Conservation (phyloP, 1,140 invertebrate species). For the Pantala flavescens region DNA sequence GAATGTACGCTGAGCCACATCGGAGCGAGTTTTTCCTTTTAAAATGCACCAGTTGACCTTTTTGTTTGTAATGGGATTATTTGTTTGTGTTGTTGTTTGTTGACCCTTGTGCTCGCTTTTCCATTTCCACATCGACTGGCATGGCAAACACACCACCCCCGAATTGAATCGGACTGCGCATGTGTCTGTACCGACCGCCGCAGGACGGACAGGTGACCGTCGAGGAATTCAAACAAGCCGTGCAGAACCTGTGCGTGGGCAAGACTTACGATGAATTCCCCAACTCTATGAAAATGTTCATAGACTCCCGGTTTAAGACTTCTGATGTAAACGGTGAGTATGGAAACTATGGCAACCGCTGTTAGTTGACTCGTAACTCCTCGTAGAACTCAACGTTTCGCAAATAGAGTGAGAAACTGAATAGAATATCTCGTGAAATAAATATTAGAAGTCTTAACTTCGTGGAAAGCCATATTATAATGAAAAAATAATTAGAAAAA, state of each 20-base stretch:
- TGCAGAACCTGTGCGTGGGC: constrained; percentile 30
- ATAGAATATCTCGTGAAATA: too few relatives aligned
- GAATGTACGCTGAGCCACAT: too few relatives aligned
- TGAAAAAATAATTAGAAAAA: too few relatives aligned
- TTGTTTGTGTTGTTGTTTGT: neutral
- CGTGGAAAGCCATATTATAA: too few relatives aligned
- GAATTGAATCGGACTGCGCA: too few relatives aligned
- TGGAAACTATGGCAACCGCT: neutral
- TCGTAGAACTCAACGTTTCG: too few relatives aligned
- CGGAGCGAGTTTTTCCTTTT: too few relatives aligned
- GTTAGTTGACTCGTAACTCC: too few relatives aligned
- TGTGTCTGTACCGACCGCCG: too few relatives aligned
- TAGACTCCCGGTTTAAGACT: constrained; percentile 28
- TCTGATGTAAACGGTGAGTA: constrained; percentile 30
- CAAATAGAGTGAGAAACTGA: too few relatives aligned
- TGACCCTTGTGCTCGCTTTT: neutral
- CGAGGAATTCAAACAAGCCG: constrained; percentile 32
- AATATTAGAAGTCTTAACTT: too few relatives aligned
- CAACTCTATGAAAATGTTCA: constrained; percentile 29
- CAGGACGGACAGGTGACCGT: constrained; percentile 32
- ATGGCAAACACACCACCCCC: neutral
- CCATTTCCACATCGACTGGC: neutral
- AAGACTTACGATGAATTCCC: constrained; percentile 30
- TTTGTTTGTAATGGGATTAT: neutral
- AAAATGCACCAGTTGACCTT: neutral